Percentiles rank a stretch among this genome's conserved stretches.
These are phyloP conservation scores for Aplodontia rufa DNA, from an alignment of 2,113 vertebrate genomes.

Conservation along the genomic window DNA sequence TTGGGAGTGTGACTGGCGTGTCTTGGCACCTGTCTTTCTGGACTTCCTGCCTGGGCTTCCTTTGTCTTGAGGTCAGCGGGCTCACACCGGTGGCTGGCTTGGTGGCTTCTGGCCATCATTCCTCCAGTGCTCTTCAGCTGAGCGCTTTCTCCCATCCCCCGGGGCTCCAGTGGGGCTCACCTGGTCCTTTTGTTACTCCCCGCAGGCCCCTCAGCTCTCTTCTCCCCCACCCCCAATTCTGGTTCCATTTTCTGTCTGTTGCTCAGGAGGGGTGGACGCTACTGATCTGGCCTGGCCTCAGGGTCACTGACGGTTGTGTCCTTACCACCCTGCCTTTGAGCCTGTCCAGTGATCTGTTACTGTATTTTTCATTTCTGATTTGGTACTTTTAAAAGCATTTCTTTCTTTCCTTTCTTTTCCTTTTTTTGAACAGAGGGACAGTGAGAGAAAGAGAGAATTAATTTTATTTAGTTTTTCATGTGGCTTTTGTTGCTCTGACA, in stretches of 20 bases:
- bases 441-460: too few species aligned
- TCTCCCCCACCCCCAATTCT: too few species aligned
- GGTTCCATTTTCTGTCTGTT: neutral
- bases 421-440: too few species aligned
- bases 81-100: too few species aligned
- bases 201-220: neutral
- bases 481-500: too few species aligned
- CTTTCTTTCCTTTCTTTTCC: too few species aligned
- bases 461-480: too few species aligned
- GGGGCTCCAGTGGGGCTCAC: neutral
- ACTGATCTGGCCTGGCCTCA: neutral
- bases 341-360: neutral
- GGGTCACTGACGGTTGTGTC: neutral
- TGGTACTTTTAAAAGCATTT: neutral
- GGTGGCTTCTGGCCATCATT: neutral
- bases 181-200: neutral
- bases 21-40: neutral
- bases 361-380: neutral
- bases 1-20: neutral
- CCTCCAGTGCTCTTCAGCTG: neutral
- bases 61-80: neutral
- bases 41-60: neutral
- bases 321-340: neutral
- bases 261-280: neutral
- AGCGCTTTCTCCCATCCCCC: neutral